These are phyloP conservation scores for Lepidochitona cinerea DNA, from an alignment of 2,888 invertebrate species.

Conservation along the genomic window DNA sequence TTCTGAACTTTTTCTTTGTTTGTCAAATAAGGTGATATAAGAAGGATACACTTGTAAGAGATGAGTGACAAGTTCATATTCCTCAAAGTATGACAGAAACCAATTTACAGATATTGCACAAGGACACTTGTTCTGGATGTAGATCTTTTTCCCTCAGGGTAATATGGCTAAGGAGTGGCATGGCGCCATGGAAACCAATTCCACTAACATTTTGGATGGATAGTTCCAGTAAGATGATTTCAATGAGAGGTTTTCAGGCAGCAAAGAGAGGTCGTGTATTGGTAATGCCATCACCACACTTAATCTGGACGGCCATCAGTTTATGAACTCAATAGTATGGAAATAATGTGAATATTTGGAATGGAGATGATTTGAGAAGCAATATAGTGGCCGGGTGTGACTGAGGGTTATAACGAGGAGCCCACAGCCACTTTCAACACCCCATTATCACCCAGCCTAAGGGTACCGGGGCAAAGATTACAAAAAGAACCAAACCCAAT, in stretches of 20 bases:
- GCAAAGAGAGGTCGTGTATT: not conserved
- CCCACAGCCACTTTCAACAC: not conserved
- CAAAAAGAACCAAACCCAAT: not conserved
- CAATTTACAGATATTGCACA: too few species aligned
- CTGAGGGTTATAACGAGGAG: not conserved
- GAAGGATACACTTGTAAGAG: too few species aligned
- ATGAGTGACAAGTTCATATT: too few species aligned
- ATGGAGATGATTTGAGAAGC: not conserved
- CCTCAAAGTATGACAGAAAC: too few species aligned
- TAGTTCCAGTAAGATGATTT: not conserved
- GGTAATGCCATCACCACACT: not conserved
- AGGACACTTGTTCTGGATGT: too few species aligned
- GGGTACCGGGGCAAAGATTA: not conserved
- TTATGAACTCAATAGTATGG: not conserved
- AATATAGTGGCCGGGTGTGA: not conserved
- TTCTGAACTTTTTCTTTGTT: too few species aligned
- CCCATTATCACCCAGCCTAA: not conserved
- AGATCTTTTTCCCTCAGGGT: too few species aligned
- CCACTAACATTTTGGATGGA: not conserved
- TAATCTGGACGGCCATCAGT: not conserved
- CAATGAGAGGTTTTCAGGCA: not conserved
- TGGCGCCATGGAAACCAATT: too few species aligned
- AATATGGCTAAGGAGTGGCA: too few species aligned
- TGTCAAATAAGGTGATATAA: too few species aligned
- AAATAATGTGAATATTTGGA: not conserved